phyloP scores from a whole-genome alignment of 2,888 invertebrate genomes.

The Odontothrips loti region DNA sequence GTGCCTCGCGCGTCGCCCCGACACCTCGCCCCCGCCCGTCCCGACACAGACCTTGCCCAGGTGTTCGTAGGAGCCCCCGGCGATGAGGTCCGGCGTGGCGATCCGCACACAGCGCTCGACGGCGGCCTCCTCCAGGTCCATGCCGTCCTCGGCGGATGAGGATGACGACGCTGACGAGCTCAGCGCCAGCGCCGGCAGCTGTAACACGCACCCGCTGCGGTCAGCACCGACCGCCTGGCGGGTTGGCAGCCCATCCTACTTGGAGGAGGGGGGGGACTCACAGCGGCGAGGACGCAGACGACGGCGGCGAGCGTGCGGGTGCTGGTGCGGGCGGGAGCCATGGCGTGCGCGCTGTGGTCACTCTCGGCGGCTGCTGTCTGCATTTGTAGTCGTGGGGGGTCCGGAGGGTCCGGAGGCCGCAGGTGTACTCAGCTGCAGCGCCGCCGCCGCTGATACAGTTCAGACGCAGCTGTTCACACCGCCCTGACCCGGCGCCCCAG shows the following conservation, averaged over 20 bases:
- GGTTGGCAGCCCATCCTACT: neutral
- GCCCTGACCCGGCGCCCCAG: neutral
- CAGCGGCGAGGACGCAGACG: neutral
- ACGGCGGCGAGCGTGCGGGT: neutral
- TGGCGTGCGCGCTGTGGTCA: neutral
- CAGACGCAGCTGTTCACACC: constrained; percentile 19
- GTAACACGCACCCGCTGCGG: neutral
- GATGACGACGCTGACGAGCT: neutral
- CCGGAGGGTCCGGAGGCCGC: neutral
- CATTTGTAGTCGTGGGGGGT: too few relatives aligned
- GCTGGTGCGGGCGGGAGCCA: neutral
- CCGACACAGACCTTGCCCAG: neutral
- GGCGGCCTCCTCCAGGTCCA: constrained; percentile 14
- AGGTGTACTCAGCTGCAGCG: neutral
- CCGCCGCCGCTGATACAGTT: neutral
- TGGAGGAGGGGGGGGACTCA: neutral
- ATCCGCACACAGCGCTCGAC: constrained; percentile 2
- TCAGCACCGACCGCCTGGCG: neutral
- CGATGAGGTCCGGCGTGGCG: neutral
- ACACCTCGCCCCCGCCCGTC: too few relatives aligned
- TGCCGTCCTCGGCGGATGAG: neutral
- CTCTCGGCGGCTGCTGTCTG: too few relatives aligned
- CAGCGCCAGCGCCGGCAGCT: neutral
- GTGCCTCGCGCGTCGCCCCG: too few relatives aligned
- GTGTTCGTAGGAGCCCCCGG: neutral